These are phyloP conservation scores for Lasioglossum leucozonium DNA, from an alignment of 2,888 invertebrate genomes.

Conservation along the genomic window DNA sequence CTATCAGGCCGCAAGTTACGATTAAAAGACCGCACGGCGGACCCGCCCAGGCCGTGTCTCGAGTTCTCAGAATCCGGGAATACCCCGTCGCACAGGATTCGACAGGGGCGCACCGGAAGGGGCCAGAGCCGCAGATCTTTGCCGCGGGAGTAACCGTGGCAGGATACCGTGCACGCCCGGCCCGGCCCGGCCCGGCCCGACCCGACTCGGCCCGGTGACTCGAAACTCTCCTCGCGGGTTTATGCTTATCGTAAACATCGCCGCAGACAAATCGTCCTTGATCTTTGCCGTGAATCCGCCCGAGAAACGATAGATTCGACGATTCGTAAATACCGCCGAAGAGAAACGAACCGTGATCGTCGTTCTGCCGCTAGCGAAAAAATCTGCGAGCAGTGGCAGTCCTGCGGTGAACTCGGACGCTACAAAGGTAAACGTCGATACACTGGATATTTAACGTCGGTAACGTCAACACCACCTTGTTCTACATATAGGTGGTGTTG, in stretches of 20 bases:
- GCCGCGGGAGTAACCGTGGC: slow-evolving; percentile 35
- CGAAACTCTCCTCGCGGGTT: slow-evolving; percentile 47
- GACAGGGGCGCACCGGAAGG: slow-evolving; percentile 34
- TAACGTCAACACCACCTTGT: too few species aligned
- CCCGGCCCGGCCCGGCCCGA: not conserved
- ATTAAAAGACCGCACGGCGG: slow-evolving; percentile 79
- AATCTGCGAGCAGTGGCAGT: not conserved
- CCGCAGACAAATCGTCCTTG: slow-evolving; percentile 44
- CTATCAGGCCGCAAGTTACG: slow-evolving; percentile 76
- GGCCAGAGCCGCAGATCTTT: slow-evolving; percentile 12
- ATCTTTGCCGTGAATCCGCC: not conserved
- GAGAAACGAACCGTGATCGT: not conserved
- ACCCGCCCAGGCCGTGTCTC: slow-evolving; percentile 78
- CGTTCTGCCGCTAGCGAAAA: not conserved
- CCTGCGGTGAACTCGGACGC: not conserved
- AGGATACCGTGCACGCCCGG: slow-evolving; percentile 11
- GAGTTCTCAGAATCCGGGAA: slow-evolving; percentile 73
- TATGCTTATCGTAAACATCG: slow-evolving; percentile 71
- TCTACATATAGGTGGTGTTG: too few species aligned
- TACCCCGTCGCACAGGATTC: slow-evolving; percentile 23
- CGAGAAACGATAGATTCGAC: slow-evolving; percentile 8
- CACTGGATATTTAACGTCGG: too few species aligned
- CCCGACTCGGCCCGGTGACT: slow-evolving; percentile 1
- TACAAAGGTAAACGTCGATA: slow-evolving; percentile 1
- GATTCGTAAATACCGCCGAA: slow-evolving; percentile 40